Conservation (phyloP, 1,140 invertebrate species). For the Tyrophagus putrescentiae region DNA sequence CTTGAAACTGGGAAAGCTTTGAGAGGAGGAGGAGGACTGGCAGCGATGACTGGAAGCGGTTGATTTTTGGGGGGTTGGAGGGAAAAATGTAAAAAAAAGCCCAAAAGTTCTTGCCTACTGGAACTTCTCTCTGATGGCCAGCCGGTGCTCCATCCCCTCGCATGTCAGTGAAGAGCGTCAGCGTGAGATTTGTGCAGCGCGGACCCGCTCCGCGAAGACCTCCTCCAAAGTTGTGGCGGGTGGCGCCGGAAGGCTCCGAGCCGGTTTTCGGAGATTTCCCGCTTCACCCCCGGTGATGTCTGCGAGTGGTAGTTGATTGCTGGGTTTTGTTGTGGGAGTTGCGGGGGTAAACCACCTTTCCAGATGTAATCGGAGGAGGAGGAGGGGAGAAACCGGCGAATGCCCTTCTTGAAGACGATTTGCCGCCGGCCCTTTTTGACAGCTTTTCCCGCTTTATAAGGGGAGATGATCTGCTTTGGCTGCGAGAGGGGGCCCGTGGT, state of each 20-base stretch:
- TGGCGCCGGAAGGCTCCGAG: conserved; percentile 10
- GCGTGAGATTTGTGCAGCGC: conserved; percentile 19
- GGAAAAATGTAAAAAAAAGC: too few species aligned
- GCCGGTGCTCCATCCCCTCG: conserved; percentile 1
- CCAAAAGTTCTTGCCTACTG: neutral
- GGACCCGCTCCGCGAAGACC: conserved; percentile 13
- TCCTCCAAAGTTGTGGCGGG: conserved; percentile 15
- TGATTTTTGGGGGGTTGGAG: too few species aligned
- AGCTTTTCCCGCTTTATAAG: conserved; percentile 17
- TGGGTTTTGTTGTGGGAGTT: neutral
- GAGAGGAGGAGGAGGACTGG: neutral
- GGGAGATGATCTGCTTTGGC: conserved; percentile 21
- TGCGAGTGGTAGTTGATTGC: neutral
- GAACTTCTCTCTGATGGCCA: conserved; percentile 5
- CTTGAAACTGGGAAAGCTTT: neutral
- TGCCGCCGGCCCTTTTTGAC: neutral
- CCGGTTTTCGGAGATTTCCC: neutral
- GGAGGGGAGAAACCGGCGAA: neutral
- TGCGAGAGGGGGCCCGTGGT: conserved; percentile 18
- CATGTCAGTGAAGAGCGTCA: conserved; percentile 18
- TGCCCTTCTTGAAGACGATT: neutral
- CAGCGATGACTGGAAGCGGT: too few species aligned
- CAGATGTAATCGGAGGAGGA: neutral
- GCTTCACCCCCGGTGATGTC: neutral
- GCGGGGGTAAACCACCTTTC: neutral